Evolutionary conservation across 2,113 vertebrate species (phyloP), one percentile per base, ranked within the genome.

Genomic region (Silurus meridionalis): DNA sequence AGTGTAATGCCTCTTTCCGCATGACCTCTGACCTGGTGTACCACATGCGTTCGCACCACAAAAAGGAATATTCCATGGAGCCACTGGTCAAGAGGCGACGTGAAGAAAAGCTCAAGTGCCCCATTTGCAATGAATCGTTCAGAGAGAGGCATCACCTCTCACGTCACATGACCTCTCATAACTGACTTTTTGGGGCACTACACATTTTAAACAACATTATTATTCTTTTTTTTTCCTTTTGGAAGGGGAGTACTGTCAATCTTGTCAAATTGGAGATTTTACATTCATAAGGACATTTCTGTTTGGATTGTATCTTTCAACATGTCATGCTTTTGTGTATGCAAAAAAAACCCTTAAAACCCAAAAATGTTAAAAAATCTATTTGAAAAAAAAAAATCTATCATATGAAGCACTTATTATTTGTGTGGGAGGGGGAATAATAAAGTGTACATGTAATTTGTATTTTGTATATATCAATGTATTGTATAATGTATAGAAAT

Each of bases 11-110:
- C 85, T 99, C 98, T 21, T 99, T 99, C 93, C 97, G 98, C 92
- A 99, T 99, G 98, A 99, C 98, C 87, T 99, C 97, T 67, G 98
- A 99, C 95, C 94, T 99, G 89, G 98, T 99, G 14, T 99, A 99
- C 95, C 97, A 99, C 95, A 99, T 99, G 98, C 93, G 98, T 69
- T 99, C 98, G 21, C 98, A 99, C 90, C 98, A 99, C 95, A 99
- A 99, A 91, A 99, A 98, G 94, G 98, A 99, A 89, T 99, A 94
- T 57, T 91, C 97, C 48, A 95, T 98, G 95, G 98, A 99, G 93
- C 97, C 97, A 4, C 90, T 99, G 86, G 96, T 99, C 82, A 98
- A 98, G 92, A 93, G 97, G 69, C 92, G 98, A 88, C 95, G 98
- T 2, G 98, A 99, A 93, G 98, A 99, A 93, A 99, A 99, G 89